A percentile compares a stretch with the other conserved stretches of the same genome.
phyloP scores from a whole-genome alignment of 2,888 invertebrate genomes.

The Drosophila acutilabella region DNA sequence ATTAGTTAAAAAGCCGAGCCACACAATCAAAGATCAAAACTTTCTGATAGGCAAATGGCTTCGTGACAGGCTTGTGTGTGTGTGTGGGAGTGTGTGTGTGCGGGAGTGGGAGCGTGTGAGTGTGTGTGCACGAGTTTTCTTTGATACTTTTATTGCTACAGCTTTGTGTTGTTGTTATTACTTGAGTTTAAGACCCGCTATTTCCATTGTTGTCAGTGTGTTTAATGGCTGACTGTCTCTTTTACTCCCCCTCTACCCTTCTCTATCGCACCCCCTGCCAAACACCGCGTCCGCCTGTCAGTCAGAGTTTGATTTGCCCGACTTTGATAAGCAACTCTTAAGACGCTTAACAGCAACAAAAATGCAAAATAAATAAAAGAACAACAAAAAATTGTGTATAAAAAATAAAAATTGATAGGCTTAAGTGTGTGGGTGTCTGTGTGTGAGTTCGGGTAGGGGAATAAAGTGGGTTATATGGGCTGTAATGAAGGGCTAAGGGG shows the following conservation, averaged over 20 bases:
- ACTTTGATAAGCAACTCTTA: slow-evolving; percentile 45
- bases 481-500: slow-evolving; percentile 24
- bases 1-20: slow-evolving; percentile 82
- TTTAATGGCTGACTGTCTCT: slow-evolving; percentile 50
- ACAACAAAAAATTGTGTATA: slow-evolving; percentile 10
- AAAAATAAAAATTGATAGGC: slow-evolving; percentile 47
- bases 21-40: slow-evolving; percentile 82
- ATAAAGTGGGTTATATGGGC: background rate
- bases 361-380: slow-evolving; percentile 1
- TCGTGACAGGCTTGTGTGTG: slow-evolving; percentile 19
- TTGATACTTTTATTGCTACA: slow-evolving; percentile 57
- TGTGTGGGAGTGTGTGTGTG: background rate
- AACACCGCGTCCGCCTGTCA: background rate
- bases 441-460: background rate
- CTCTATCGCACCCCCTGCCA: background rate
- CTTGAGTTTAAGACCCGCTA: slow-evolving; percentile 47
- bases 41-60: slow-evolving; percentile 65
- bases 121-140: slow-evolving; percentile 15
- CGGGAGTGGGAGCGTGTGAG: slow-evolving; percentile 27
- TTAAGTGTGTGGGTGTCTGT: slow-evolving; percentile 10
- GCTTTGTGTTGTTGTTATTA: slow-evolving; percentile 34
- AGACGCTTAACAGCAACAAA: slow-evolving; percentile 30
- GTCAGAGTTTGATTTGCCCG: slow-evolving; percentile 55
- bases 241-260: too few relatives aligned
- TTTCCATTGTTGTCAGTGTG: slow-evolving; percentile 38